These are phyloP conservation scores for Microvelia longipes DNA, from an alignment of 1,140 invertebrate genomes.

Conservation along the genomic window DNA sequence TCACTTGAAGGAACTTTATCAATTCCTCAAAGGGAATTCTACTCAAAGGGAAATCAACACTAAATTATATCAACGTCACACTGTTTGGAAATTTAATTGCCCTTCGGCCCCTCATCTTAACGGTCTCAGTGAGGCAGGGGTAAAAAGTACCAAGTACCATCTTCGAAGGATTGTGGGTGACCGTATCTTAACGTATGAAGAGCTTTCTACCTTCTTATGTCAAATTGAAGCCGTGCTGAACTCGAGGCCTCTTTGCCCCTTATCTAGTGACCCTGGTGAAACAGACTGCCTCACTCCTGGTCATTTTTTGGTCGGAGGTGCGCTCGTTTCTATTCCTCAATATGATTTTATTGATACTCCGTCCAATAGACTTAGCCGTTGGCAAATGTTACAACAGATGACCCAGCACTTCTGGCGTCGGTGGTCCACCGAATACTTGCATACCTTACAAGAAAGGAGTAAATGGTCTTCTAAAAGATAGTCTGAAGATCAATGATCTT, in stretches of 20 bases:
- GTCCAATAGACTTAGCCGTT: slow-evolving; percentile 1
- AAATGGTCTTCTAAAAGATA: slow-evolving; percentile 11
- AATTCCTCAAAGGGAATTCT: background rate
- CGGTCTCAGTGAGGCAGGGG: background rate
- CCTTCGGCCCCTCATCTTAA: slow-evolving; percentile 7
- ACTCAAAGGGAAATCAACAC: background rate
- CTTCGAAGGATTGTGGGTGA: background rate
- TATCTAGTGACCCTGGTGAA: slow-evolving; percentile 4
- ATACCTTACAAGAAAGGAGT: slow-evolving; percentile 6
- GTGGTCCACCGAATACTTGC: slow-evolving; percentile 13
- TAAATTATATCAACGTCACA: background rate
- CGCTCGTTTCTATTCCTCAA: slow-evolving; percentile 17
- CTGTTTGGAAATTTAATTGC: background rate
- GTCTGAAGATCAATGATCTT: slow-evolving; percentile 6
- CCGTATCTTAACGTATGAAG: slow-evolving; percentile 18
- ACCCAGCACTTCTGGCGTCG: slow-evolving; percentile 13
- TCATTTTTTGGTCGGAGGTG: background rate
- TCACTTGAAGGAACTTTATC: slow-evolving; percentile 4
- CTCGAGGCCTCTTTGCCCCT: slow-evolving; percentile 18
- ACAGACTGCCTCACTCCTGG: slow-evolving; percentile 1
- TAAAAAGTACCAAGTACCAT: background rate
- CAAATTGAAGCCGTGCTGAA: slow-evolving; percentile 24
- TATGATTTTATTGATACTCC: slow-evolving; percentile 19
- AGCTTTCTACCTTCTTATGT: slow-evolving; percentile 21
- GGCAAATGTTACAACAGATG: slow-evolving; percentile 11